Conservation (phyloP, 1,140 invertebrate species). For the Drosophila trapezifrons region DNA sequence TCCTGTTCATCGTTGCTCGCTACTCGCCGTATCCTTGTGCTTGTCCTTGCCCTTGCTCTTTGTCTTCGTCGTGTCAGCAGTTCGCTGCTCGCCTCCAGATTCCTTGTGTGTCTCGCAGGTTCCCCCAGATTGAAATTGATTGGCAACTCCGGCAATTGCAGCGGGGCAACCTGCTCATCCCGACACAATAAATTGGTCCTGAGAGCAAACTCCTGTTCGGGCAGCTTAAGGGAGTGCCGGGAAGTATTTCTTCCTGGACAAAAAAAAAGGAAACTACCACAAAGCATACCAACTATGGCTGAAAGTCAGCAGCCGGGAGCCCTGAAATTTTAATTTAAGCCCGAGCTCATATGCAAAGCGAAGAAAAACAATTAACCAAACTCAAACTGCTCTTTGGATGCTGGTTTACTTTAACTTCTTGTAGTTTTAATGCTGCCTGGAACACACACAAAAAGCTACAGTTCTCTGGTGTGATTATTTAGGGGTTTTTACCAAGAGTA, state of each 20-base stretch:
- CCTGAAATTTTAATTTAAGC: slow-evolving; percentile 6
- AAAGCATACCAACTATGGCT: slow-evolving; percentile 3
- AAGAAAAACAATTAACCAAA: slow-evolving; percentile 4
- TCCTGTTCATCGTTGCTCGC: slow-evolving; percentile 10
- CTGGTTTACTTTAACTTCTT: not conserved
- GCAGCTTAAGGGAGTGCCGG: slow-evolving; percentile 11
- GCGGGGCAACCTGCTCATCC: slow-evolving; percentile 4
- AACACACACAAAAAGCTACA: no score
- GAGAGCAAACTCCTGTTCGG: slow-evolving; percentile 33
- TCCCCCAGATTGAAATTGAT: slow-evolving; percentile 63
- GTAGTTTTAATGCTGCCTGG: not conserved
- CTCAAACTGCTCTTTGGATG: not conserved
- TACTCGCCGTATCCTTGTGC: not conserved
- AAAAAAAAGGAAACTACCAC: not conserved
- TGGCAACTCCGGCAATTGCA: slow-evolving; percentile 37
- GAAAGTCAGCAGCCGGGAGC: not conserved
- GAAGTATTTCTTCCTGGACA: slow-evolving; percentile 5
- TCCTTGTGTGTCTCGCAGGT: slow-evolving; percentile 12
- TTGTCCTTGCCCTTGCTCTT: slow-evolving; percentile 13
- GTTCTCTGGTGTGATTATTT: not conserved
- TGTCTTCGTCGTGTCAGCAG: slow-evolving; percentile 38
- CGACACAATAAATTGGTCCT: slow-evolving; percentile 1
- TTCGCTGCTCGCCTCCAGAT: slow-evolving; percentile 21
- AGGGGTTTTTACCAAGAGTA: not conserved
- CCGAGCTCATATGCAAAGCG: not conserved